These are phyloP conservation scores for Pelobates fuscus DNA, from an alignment of 2,113 vertebrate genomes.

Conservation along the genomic window DNA sequence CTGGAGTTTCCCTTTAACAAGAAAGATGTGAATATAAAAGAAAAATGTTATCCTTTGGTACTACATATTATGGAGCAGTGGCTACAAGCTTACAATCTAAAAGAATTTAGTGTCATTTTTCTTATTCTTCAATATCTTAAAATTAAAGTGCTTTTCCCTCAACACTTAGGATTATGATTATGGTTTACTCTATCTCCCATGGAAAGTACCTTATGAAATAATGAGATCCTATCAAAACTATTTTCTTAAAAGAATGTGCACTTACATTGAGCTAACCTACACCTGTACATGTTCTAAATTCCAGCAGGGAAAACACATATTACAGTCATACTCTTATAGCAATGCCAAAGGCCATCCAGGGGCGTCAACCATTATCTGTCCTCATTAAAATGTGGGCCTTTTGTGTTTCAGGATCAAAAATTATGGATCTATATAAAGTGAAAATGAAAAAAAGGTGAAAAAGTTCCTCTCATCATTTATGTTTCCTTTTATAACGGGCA, in stretches of 20 bases:
- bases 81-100: no score
- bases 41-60: no score
- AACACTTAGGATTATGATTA: neutral
- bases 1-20: no score
- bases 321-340: conserved; percentile 5
- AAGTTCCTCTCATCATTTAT: conserved; percentile 29
- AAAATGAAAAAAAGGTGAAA: conserved; percentile 13
- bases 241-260: neutral
- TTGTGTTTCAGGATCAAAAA: conserved; percentile 40
- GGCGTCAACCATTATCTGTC: conserved; percentile 15
- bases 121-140: no score
- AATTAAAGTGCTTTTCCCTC: neutral
- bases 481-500: conserved; percentile 41
- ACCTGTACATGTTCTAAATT: conserved; percentile 5
- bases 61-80: no score
- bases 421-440: conserved; percentile 9
- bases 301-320: conserved; percentile 2
- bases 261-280: conserved; percentile 9
- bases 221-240: conserved; percentile 5
- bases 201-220: neutral
- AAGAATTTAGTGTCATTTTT: no score
- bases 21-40: no score
- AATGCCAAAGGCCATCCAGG: conserved; percentile 34
- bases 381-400: conserved; percentile 41
- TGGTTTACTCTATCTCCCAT: neutral